These are phyloP conservation scores for Pagrus major DNA, from an alignment of 2,113 vertebrate species.

Conservation along the genomic window DNA sequence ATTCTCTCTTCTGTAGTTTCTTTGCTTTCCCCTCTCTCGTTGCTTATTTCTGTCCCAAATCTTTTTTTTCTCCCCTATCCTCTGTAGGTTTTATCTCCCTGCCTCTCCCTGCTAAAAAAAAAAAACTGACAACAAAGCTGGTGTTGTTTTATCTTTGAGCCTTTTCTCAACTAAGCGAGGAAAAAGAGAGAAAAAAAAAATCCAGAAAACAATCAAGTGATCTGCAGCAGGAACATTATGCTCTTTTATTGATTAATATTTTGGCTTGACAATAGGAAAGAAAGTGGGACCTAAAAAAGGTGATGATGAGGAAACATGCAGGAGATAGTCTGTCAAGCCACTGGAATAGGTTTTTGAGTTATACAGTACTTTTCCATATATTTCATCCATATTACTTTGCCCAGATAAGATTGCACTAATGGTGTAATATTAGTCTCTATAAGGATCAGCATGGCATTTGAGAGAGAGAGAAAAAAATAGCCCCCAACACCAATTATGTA, in stretches of 20 bases:
- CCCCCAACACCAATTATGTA: slow-evolving; percentile 83
- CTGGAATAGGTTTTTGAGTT: slow-evolving; percentile 66
- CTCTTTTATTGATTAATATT: slow-evolving; percentile 50
- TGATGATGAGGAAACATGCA: slow-evolving; percentile 61
- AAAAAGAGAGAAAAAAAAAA: slow-evolving; percentile 20
- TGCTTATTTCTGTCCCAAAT: slow-evolving; percentile 37
- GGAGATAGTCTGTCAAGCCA: slow-evolving; percentile 56
- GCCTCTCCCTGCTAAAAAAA: slow-evolving; percentile 22
- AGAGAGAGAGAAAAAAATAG: slow-evolving; percentile 75
- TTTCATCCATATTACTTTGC: slow-evolving; percentile 73
- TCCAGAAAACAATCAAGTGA: slow-evolving; percentile 49
- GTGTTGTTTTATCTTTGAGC: slow-evolving; percentile 53
- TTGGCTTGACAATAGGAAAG: slow-evolving; percentile 33
- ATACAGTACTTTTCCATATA: slow-evolving; percentile 65
- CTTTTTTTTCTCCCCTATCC: not conserved
- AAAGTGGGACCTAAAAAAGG: slow-evolving; percentile 52
- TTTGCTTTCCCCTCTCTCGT: slow-evolving; percentile 37
- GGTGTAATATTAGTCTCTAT: slow-evolving; percentile 73
- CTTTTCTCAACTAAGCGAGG: slow-evolving; percentile 42
- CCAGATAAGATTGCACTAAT: slow-evolving; percentile 75
- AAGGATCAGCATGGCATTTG: slow-evolving; percentile 76
- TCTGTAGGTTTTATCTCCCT: slow-evolving; percentile 51
- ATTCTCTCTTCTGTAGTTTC: slow-evolving; percentile 57
- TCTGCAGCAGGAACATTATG: slow-evolving; percentile 37
- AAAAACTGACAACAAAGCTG: slow-evolving; percentile 50